Percentiles rank a stretch among this genome's conserved stretches.
Conservation (phyloP, 2,797 vertebrate genomes). For the Helostoma temminkii region DNA sequence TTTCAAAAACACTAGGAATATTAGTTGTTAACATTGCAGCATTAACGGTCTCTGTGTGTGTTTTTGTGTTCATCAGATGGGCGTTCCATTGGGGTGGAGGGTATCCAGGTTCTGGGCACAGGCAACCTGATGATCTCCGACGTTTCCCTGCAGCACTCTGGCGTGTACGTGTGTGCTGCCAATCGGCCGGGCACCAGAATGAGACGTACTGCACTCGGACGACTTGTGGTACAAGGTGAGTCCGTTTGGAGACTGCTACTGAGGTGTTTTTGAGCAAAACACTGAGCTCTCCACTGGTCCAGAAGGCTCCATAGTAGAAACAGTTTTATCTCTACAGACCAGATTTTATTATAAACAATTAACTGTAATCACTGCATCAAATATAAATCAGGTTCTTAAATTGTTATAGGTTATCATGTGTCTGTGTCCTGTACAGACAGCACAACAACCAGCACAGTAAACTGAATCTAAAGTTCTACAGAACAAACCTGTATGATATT, state of each 20-base stretch:
- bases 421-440: too few species aligned
- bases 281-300: too few species aligned
- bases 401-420: too few species aligned
- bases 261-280: not conserved
- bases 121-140: constrained; percentile 89
- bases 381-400: not conserved
- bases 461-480: too few species aligned
- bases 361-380: too few species aligned
- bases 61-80: constrained; percentile 74
- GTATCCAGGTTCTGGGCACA: constrained; percentile 86
- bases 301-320: not conserved
- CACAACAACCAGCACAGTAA: too few species aligned
- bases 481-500: too few species aligned
- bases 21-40: too few species aligned
- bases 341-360: too few species aligned
- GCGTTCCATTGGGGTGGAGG: constrained; percentile 84
- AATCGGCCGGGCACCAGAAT: constrained; percentile 84
- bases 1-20: not conserved
- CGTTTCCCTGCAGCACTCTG: constrained; percentile 84
- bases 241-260: not conserved
- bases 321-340: too few species aligned
- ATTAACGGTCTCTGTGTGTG: not conserved
- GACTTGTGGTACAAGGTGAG: constrained; percentile 86
- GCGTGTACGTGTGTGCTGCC: constrained; percentile 85
- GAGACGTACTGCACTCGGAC: constrained; percentile 79